These are phyloP conservation scores for Lagopus muta DNA, from an alignment of 2,113 vertebrate genomes.

Conservation along the genomic window DNA sequence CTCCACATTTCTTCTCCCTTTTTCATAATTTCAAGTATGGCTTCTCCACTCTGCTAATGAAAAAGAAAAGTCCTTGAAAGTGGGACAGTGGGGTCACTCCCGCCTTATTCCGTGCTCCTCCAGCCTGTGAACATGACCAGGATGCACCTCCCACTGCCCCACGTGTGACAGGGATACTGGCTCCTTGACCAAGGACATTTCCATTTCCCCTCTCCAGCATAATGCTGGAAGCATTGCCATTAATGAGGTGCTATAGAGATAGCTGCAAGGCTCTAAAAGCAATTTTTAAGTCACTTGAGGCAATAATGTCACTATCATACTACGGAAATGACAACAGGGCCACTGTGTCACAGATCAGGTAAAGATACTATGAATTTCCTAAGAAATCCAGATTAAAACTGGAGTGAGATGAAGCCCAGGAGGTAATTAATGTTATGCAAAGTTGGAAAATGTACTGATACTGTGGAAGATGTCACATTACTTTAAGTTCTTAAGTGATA, in stretches of 20 bases:
- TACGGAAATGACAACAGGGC: neutral
- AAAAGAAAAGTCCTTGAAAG: neutral
- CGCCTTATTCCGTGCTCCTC: neutral
- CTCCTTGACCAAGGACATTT: neutral
- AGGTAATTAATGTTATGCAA: neutral
- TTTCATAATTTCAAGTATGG: neutral
- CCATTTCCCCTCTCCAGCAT: neutral
- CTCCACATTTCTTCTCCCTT: neutral
- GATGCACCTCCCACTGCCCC: neutral
- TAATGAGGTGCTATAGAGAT: neutral
- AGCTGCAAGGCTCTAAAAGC: conserved; percentile 23
- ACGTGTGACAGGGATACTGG: neutral
- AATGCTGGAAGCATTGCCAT: conserved; percentile 38
- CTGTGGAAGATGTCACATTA: neutral
- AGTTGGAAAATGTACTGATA: neutral
- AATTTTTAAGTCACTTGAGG: neutral
- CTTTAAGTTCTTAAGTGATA: neutral
- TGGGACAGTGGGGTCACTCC: neutral
- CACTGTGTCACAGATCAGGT: neutral
- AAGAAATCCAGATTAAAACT: neutral
- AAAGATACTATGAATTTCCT: conserved; percentile 18
- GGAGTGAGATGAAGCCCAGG: neutral
- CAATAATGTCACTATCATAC: neutral
- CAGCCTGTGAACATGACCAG: conserved; percentile 18
- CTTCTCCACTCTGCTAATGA: neutral